Evolutionary conservation across 2,113 vertebrate genomes (phyloP), one percentile per base, ranked within the genome.

Genomic region (Anguilla japonica): DNA sequence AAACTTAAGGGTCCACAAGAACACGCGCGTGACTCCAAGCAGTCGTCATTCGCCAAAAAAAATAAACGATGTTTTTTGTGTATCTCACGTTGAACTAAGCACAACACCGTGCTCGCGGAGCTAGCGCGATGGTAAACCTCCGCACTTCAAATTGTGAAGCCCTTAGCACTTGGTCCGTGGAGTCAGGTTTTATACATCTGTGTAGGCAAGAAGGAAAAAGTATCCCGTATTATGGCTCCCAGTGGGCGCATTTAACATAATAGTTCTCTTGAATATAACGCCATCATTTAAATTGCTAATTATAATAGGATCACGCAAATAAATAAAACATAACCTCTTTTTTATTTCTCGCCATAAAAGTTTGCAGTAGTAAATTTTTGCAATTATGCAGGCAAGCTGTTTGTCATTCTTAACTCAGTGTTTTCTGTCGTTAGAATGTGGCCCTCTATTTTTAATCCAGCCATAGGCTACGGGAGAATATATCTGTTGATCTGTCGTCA

Each of bases 201-300:
- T 56, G 57, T 67, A 67, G 20, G n/a, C 71, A 75, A 75, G 18
- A 34, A 75, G 71, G 71, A 34, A 26, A 26, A 34, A 75, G 71
- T 13, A 75, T 75, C 71, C 26, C 71, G 26, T 75, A 75, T 88
- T 87, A 85, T 88, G 86, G 40, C 56, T 93, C 93, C 91, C 92
- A 82, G 79, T 0, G 88, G 91, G 81, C 87, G 34, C 63, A 90
- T 92, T 89, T 22, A 78, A 84, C 79, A 60, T 89, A 89, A 91
- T 88, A 83, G 88, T 93, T 90, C 83, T 91, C 89, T 84, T 90
- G 88, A 89, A 89, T 41, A 88, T 80, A 86, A 82, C 89, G 5
- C 80, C 56, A 91, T 90, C 88, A 94, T 93, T 93, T 93, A 89
- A 94, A 90, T 91, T 85, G 91, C 90, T 92, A 92, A 94, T 94